Conservation (phyloP, 2,888 invertebrate species). For the Melinopterus prodromus region DNA sequence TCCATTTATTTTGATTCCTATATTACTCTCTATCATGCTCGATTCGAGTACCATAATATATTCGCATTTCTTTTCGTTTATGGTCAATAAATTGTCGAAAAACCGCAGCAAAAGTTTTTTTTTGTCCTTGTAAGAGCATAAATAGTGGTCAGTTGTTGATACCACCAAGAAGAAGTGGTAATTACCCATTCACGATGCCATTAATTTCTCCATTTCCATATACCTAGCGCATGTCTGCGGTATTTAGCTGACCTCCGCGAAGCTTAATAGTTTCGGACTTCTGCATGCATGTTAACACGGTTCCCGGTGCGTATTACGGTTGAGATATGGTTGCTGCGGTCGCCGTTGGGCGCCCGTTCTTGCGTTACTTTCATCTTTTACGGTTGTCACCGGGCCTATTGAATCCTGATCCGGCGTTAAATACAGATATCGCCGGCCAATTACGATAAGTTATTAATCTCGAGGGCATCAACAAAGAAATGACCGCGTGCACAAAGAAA, state of each 20-base stretch:
- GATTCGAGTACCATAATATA: no score
- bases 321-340: neutral
- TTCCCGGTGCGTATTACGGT: neutral
- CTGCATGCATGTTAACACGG: slow-evolving; percentile 4
- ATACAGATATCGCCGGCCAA: neutral
- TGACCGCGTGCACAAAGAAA: neutral
- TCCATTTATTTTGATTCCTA: no score
- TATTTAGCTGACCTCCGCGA: neutral
- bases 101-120: no score
- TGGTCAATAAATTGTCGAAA: no score
- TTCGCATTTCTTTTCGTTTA: no score
- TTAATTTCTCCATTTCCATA: neutral
- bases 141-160: no score
- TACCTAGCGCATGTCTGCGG: neutral
- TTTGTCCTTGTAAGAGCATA: no score
- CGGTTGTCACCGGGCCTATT: neutral
- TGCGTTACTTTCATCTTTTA: neutral
- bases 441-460: neutral
- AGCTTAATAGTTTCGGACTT: neutral
- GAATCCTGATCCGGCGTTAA: neutral
- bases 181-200: neutral
- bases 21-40: no score
- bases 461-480: neutral
- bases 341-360: neutral
- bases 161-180: no score